Evolutionary conservation across 2,888 invertebrate genomes (phyloP).

Genomic region (Neria commutata): DNA sequence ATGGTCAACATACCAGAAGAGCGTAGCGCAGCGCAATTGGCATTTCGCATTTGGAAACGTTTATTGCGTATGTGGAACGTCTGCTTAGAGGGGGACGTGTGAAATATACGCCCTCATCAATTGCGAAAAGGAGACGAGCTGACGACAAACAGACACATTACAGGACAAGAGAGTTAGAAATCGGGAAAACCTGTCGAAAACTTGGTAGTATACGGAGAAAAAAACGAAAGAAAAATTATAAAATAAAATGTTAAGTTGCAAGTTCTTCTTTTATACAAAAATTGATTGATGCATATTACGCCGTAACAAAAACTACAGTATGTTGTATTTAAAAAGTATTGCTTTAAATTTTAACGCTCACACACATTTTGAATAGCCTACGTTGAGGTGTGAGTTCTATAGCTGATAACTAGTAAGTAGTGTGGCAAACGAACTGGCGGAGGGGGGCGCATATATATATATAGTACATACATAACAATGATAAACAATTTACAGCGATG

Average conservation of each 20-base stretch:
- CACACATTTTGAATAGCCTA: too few relatives aligned
- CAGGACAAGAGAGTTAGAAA: not conserved
- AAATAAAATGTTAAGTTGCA: constrained; percentile 1
- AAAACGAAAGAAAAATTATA: constrained; percentile 4
- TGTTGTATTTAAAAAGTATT: too few relatives aligned
- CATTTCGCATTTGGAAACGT: not conserved
- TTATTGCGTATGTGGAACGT: not conserved
- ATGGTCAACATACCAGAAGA: constrained; percentile 14
- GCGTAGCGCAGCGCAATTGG: not conserved
- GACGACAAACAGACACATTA: not conserved
- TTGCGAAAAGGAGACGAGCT: not conserved
- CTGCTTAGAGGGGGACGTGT: not conserved
- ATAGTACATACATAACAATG: too few relatives aligned
- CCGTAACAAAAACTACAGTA: too few relatives aligned
- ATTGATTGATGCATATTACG: too few relatives aligned
- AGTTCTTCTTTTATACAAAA: too few relatives aligned
- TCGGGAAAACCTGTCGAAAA: constrained; percentile 11
- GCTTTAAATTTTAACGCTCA: too few relatives aligned
- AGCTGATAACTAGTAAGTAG: too few relatives aligned
- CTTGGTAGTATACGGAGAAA: not conserved
- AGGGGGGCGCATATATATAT: too few relatives aligned
- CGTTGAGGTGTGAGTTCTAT: too few relatives aligned
- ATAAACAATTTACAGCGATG: too few relatives aligned
- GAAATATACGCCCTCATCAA: not conserved
- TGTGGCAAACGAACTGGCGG: too few relatives aligned